Base-by-base conservation (phyloP, 2,797 vertebrate genomes). In the Taenioides sp. region DNA sequence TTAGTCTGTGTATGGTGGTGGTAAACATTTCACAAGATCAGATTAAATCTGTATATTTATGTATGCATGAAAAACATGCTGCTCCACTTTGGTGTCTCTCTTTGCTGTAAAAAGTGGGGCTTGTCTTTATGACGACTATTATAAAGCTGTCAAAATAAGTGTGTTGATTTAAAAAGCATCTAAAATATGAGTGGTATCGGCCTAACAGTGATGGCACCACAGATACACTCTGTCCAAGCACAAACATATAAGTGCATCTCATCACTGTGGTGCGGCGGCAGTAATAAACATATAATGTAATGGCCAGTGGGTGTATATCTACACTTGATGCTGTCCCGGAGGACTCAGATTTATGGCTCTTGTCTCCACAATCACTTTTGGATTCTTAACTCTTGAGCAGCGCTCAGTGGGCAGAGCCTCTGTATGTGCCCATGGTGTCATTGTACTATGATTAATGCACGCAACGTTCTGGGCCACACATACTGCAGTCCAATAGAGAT, bases 281-380 rank as follows among this genome's bases (percentile, higher is more conserved):
- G 67, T 28, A 37, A 70, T 69, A 74, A 65, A 40, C 79, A 80
- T 65, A 82, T 80, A 83, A 80, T 81, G 20, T 78, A 81, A 85
- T 72, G 76, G 73, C 81, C 66, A 72, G 34, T 80, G 82, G 83
- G 84, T 81, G 71, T 80, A 78, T 86, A 80, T 86, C 61, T 75
- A 4, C 74, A 72, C 81, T 74, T 80, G 81, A 85, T 84, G 71
- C 60, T 28, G 71, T 82, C 78, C 73, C 69, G 55, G 67, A 81
- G 76, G 80, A 88, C 71, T 72, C 17, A 86, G 87, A 92, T 90
- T 90, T 88, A 91, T 91, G 87, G 81, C 75, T 83, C 81, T 87
- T 87, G 81, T 89, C 86, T 84, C 67, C 62, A 84, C 73, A 88
- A 89, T 89, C 86, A 88, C 80, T 83, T 89, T 86, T 87, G 71